These are phyloP conservation scores for Drosophila nigrodunni DNA, from an alignment of 1,140 invertebrate genomes.

Conservation along the genomic window DNA sequence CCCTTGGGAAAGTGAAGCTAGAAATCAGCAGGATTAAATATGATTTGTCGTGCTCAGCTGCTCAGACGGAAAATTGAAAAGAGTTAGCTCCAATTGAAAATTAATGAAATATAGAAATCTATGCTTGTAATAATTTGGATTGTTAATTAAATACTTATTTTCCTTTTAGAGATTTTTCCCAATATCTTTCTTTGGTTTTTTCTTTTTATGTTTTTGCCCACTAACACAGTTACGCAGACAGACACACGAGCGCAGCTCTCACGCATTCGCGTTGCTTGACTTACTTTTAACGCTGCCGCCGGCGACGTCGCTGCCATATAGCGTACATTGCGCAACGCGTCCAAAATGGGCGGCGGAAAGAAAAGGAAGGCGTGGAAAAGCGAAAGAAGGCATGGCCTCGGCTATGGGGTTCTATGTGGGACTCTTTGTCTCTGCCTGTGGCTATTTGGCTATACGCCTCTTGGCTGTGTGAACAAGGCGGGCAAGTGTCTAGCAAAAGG, in stretches of 20 bases:
- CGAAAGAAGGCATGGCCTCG: constrained; percentile 35
- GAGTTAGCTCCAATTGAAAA: background rate
- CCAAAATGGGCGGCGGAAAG: constrained; percentile 14
- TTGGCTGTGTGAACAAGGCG: constrained; percentile 5
- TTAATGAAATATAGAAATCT: no score
- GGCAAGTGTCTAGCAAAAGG: constrained; percentile 38
- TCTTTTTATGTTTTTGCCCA: constrained; percentile 20
- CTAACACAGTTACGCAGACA: constrained; percentile 23
- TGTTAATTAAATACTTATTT: background rate
- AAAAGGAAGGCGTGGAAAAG: no score
- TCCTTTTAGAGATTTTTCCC: no score
- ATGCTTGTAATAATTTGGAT: no score
- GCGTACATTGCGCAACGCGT: constrained; percentile 74
- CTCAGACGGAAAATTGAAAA: background rate
- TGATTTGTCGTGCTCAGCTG: constrained; percentile 12
- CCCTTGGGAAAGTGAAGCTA: constrained; percentile 7
- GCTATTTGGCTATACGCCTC: constrained; percentile 35
- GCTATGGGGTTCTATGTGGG: constrained; percentile 18
- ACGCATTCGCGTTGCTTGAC: constrained; percentile 53
- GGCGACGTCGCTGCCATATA: constrained; percentile 59
- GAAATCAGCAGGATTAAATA: background rate
- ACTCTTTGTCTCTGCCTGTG: constrained; percentile 42
- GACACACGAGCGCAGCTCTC: constrained; percentile 26
- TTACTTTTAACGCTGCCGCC: constrained; percentile 60
- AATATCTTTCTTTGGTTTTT: background rate